Evolutionary conservation across 2,888 invertebrate genomes (phyloP), one percentile per base, ranked within the genome.

Genomic region (Autographa pulchrina): DNA sequence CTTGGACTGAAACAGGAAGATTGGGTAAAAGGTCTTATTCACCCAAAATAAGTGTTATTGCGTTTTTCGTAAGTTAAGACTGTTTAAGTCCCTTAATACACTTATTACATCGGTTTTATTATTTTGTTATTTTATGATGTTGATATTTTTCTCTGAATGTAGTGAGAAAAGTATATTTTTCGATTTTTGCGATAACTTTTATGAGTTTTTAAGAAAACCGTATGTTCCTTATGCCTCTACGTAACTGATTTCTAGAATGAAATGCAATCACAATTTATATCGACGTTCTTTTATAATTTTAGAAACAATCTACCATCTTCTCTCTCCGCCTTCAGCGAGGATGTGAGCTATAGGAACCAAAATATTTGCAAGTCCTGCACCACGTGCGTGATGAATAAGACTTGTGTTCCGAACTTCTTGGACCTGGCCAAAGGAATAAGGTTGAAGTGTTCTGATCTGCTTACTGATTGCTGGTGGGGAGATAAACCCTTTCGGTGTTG

Each of bases 401-500:
- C 91, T 0, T 94, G 94, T 62, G 62, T 88, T 0, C 89, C 88
- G 7, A 81, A 92, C 41, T 92, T 92, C 60, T 35, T 75, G 1
- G 82, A 85, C 0, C 70, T 86, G 1, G 83, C 92, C 0, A 71
- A 85, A 8, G 83, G 82, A 0, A 88, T 92, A n/a, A 85, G 94
- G 32, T 80, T 89, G 48, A 86, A 88, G 16, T 96, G 96, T 62
- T 73, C 86, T 1, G 90, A 91, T 0, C 69, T 96, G 38, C 76
- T 96, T 54, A 89, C 89, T 0, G 87, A 92, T 3, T 96, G 96
- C 73, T 94, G 91, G 89, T 96, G 93, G 93, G 88, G 85, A 43
- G 89, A 86, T 0, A 77, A 89, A 38, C 78, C 82, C 0, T 94
- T 94, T 65, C 78, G 82, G 2, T 96, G 95, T 71, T 96, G 95